Evolutionary conservation across 2,888 invertebrate genomes (phyloP).

Genomic region (Netelia fuscicornis): DNA sequence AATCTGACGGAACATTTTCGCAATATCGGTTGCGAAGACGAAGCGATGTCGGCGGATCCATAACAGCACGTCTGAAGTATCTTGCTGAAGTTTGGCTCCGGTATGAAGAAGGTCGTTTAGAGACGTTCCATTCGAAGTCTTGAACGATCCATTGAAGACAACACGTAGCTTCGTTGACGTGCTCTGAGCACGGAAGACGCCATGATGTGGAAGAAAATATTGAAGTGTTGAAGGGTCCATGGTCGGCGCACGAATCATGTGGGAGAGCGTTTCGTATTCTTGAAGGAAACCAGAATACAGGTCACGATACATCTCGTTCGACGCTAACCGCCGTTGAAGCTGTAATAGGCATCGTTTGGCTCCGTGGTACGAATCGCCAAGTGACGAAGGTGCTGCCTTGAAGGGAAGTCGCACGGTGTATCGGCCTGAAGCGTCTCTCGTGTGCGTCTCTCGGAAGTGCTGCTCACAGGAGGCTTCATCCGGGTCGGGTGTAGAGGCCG

Average conservation of each 20-base stretch:
- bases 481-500: constrained; percentile 26
- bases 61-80: not conserved
- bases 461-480: constrained; percentile 16
- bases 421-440: constrained; percentile 3
- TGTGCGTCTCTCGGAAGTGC: constrained; percentile 13
- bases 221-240: not conserved
- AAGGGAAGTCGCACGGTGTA: constrained; percentile 18
- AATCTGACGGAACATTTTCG: not conserved
- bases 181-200: not conserved
- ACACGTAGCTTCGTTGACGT: not conserved
- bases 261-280: constrained; percentile 20
- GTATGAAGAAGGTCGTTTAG: not conserved
- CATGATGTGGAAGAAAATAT: constrained; percentile 10
- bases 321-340: constrained; percentile 11
- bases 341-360: not conserved
- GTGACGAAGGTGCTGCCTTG: not conserved
- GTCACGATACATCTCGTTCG: not conserved
- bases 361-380: constrained; percentile 16
- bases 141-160: not conserved
- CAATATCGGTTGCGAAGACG: not conserved
- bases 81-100: not conserved
- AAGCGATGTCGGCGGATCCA: not conserved
- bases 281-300: constrained; percentile 22
- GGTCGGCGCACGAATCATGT: constrained; percentile 11
- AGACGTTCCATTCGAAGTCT: not conserved